phyloP scores from a whole-genome alignment of 2,113 vertebrate species.

The Bombycilla garrulus region DNA sequence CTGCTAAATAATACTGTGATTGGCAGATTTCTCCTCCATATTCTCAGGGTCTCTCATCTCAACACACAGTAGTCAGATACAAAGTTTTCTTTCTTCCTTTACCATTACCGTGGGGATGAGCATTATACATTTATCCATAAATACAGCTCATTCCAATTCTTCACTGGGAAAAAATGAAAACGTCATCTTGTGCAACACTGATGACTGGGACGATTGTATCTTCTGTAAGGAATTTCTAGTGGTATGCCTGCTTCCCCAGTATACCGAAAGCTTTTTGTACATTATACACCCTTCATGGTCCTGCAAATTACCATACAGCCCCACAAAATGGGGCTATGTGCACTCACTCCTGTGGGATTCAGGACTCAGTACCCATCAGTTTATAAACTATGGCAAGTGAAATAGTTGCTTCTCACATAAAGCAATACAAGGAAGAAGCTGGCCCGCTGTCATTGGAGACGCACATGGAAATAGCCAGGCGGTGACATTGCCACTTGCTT shows the following conservation, averaged over 20 bases:
- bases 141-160: neutral
- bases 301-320: neutral
- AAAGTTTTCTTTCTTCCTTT: neutral
- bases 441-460: rapidly evolving
- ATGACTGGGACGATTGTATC: neutral
- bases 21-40: neutral
- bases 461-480: neutral
- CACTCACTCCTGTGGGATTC: rapidly evolving
- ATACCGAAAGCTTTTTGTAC: neutral
- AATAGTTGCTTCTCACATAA: neutral
- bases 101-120: neutral
- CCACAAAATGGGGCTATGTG: neutral
- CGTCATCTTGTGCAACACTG: neutral
- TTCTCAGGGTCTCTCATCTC: neutral
- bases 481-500: neutral
- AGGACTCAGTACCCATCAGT: no score
- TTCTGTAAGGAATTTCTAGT: neutral
- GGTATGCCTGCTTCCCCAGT: no score
- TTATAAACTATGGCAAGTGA: neutral
- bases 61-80: neutral
- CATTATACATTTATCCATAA: neutral
- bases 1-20: neutral
- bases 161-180: neutral
- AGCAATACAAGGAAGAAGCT: neutral
- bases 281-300: neutral